Percentiles rank a stretch among this genome's conserved stretches.
Evolutionary conservation across 1,140 invertebrate species (phyloP).

Genomic region (Dreissena rostriformis): DNA sequence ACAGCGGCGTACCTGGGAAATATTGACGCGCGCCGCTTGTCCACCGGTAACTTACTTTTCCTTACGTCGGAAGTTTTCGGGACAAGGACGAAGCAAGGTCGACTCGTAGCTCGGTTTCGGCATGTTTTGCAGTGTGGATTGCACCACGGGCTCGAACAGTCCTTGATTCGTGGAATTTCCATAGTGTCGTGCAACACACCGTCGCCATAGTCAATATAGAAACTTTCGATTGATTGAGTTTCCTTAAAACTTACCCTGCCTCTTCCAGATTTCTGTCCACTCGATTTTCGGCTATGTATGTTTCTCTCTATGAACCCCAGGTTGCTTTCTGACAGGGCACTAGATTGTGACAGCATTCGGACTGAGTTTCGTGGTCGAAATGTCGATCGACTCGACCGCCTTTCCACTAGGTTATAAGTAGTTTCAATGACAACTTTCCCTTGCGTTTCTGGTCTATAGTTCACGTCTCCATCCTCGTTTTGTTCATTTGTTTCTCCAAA

Average conservation of each 20-base stretch:
- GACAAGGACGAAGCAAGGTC: conserved; percentile 45
- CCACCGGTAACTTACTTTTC: conserved; percentile 14
- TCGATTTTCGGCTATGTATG: too few species aligned
- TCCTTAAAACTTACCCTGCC: too few species aligned
- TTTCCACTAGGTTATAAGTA: conserved; percentile 24
- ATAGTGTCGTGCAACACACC: conserved; percentile 34
- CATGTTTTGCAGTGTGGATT: conserved; percentile 51
- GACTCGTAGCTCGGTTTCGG: neutral
- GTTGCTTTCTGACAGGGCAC: conserved; percentile 21
- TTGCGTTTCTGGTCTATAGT: neutral
- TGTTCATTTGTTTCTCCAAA: neutral
- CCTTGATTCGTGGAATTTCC: conserved; percentile 41
- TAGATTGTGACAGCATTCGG: conserved; percentile 12
- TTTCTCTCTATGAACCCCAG: neutral
- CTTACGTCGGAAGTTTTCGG: conserved; percentile 4
- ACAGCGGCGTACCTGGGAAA: neutral
- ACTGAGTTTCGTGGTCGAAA: conserved; percentile 33
- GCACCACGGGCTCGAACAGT: conserved; percentile 47
- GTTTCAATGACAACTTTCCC: conserved; percentile 1
- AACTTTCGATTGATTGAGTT: neutral
- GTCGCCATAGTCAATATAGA: conserved; percentile 49
- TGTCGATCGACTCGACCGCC: conserved; percentile 44
- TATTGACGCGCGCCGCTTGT: conserved; percentile 5
- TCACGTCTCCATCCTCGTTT: neutral
- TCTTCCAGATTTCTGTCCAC: too few species aligned